These are phyloP conservation scores for Diadromus collaris DNA, from an alignment of 2,888 invertebrate species.

Conservation along the genomic window DNA sequence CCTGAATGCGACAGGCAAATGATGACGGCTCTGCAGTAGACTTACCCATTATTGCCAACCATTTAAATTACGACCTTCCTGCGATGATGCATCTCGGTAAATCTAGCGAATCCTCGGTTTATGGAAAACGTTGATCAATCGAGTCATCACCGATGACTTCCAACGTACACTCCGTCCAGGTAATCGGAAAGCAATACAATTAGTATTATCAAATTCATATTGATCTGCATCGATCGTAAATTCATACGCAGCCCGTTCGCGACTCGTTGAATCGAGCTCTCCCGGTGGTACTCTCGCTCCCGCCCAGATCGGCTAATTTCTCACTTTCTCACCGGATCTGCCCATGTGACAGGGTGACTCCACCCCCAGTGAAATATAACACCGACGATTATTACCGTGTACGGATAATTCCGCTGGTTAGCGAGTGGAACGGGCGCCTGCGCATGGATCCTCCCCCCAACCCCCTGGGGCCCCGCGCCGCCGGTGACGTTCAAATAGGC, in stretches of 20 bases:
- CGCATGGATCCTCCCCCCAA: neutral
- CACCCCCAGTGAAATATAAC: conserved; percentile 23
- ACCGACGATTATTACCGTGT: conserved; percentile 25
- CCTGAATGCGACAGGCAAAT: neutral
- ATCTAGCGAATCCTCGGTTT: neutral
- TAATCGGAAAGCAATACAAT: neutral
- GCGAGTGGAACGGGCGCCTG: conserved; percentile 2
- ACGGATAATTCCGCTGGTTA: conserved; percentile 19
- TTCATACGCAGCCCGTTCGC: conserved; percentile 16
- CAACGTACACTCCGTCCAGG: neutral
- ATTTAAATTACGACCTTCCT: neutral
- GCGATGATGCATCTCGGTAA: neutral
- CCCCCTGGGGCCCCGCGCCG: neutral
- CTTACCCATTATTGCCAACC: too few relatives aligned
- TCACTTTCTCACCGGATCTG: conserved; percentile 1
- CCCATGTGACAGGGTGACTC: neutral
- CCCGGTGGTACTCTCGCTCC: conserved; percentile 11
- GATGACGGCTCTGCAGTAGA: neutral
- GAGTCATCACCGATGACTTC: neutral
- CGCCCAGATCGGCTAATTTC: neutral
- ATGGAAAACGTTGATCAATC: neutral
- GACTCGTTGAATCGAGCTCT: conserved; percentile 43
- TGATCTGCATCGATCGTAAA: conserved; percentile 17
- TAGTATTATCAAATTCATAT: neutral
- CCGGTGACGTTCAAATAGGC: conserved; percentile 37